These are phyloP conservation scores for Dendrolimus kikuchii DNA, from an alignment of 1,140 invertebrate genomes.

Conservation along the genomic window DNA sequence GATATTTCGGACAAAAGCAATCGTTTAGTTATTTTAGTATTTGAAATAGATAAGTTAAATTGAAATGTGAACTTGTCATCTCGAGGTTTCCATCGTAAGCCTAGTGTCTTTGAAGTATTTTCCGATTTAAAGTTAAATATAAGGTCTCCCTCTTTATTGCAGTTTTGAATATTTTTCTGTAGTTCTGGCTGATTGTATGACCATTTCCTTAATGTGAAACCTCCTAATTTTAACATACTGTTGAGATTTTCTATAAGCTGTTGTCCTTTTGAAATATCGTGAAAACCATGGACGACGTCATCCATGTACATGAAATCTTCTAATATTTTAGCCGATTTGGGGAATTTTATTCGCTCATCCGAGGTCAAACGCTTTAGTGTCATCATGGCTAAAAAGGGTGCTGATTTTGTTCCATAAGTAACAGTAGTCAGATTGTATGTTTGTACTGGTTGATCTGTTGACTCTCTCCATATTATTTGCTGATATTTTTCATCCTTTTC, in stretches of 20 bases:
- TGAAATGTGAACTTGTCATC: slow-evolving; percentile 21
- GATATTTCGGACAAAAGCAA: not conserved
- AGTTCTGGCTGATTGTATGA: slow-evolving; percentile 29
- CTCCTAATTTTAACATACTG: slow-evolving; percentile 21
- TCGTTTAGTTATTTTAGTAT: not conserved
- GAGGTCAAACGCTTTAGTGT: slow-evolving; percentile 27
- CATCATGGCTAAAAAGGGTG: slow-evolving; percentile 43
- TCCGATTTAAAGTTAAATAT: slow-evolving; percentile 13
- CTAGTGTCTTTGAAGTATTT: slow-evolving; percentile 26
- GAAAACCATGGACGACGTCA: slow-evolving; percentile 37
- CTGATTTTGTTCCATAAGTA: slow-evolving; percentile 48
- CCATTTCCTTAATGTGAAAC: slow-evolving; percentile 51
- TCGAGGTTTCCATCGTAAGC: slow-evolving; percentile 23
- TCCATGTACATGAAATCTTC: slow-evolving; percentile 45
- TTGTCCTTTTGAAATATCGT: slow-evolving; percentile 27
- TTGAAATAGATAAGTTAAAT: too few relatives aligned
- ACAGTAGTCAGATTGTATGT: slow-evolving; percentile 39
- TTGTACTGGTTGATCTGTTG: slow-evolving; percentile 14
- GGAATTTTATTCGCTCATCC: slow-evolving; percentile 11
- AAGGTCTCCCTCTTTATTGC: not conserved
- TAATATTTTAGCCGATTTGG: slow-evolving; percentile 14
- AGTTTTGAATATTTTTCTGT: not conserved
- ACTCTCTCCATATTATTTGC: slow-evolving; percentile 8
- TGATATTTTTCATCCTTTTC: slow-evolving; percentile 5
- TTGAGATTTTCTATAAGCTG: slow-evolving; percentile 15